Percentiles rank a stretch among this genome's conserved stretches.
These are phyloP conservation scores for Cyprinodon variegatus DNA, from an alignment of 2,113 vertebrate genomes.

Conservation along the genomic window DNA sequence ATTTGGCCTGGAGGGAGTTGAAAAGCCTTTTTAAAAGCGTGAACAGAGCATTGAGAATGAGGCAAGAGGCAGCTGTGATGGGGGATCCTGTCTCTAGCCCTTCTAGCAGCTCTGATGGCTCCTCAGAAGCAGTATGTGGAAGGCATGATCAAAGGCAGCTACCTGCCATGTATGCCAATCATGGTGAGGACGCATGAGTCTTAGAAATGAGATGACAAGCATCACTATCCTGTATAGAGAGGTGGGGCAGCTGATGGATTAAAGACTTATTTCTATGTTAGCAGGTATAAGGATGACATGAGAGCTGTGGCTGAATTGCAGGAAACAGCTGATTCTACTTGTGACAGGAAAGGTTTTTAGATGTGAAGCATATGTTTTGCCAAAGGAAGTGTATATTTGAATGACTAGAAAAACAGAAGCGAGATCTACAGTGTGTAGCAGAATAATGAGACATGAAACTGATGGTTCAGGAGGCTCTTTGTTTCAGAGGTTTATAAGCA, in stretches of 20 bases:
- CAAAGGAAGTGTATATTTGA: constrained; percentile 39
- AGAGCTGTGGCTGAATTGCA: constrained; percentile 8
- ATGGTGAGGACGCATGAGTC: not conserved
- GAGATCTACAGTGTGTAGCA: constrained; percentile 14
- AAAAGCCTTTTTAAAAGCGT: constrained; percentile 47
- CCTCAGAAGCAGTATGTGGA: constrained; percentile 14
- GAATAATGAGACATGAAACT: constrained; percentile 20
- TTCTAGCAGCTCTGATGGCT: constrained; percentile 44
- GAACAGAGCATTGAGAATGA: constrained; percentile 7
- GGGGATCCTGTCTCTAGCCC: constrained; percentile 15
- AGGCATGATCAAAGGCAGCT: constrained; percentile 49
- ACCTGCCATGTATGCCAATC: constrained; percentile 20
- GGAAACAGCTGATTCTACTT: constrained; percentile 33
- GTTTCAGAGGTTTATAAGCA: not conserved
- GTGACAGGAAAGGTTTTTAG: constrained; percentile 34
- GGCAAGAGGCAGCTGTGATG: not conserved
- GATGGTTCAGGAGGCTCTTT: not conserved
- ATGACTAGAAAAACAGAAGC: constrained; percentile 29
- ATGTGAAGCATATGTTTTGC: constrained; percentile 32
- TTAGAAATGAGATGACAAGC: constrained; percentile 28
- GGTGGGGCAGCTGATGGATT: constrained; percentile 49
- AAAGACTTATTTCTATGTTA: constrained; percentile 49
- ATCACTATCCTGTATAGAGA: constrained; percentile 23
- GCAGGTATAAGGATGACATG: constrained; percentile 24
- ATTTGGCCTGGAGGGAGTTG: constrained; percentile 16